A percentile compares a stretch with the other conserved stretches of the same genome.
Conservation (phyloP, 2,113 vertebrate genomes). For the Oncorhynchus nerka region DNA sequence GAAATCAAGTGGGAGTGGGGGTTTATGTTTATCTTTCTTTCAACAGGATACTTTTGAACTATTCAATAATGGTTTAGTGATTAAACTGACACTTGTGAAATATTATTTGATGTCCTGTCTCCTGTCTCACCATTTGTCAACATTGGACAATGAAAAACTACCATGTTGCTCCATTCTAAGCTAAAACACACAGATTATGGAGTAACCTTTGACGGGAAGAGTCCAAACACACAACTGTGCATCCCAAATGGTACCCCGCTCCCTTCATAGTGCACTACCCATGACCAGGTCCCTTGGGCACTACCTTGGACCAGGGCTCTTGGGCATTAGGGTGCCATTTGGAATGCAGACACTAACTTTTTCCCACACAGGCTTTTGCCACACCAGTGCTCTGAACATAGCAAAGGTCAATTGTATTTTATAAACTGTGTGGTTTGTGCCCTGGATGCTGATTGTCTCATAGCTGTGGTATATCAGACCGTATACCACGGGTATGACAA, state of each 20-base stretch:
- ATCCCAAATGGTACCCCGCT: too few species aligned
- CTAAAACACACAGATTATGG: not conserved
- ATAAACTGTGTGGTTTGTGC: too few species aligned
- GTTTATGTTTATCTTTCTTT: slow-evolving; percentile 17
- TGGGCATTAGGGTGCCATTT: too few species aligned
- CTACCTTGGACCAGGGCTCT: too few species aligned
- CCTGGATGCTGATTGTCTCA: too few species aligned
- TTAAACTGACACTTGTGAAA: slow-evolving; percentile 60
- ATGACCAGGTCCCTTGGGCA: not conserved
- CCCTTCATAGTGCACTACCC: too few species aligned
- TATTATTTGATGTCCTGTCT: slow-evolving; percentile 4
- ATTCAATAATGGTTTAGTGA: slow-evolving; percentile 45
- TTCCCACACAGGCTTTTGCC: too few species aligned
- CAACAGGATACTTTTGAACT: slow-evolving; percentile 22
- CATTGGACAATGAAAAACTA: not conserved
- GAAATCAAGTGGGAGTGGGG: slow-evolving; percentile 12
- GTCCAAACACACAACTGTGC: not conserved
- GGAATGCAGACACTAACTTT: too few species aligned
- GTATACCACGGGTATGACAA: too few species aligned
- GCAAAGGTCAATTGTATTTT: too few species aligned
- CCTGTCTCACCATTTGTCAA: not conserved
- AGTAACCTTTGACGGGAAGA: not conserved
- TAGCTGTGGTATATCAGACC: too few species aligned
- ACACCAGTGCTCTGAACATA: too few species aligned
- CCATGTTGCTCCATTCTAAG: not conserved